A percentile compares a stretch with the other conserved stretches of the same genome.
These are phyloP conservation scores for Pseudonaja textilis DNA, from an alignment of 2,113 vertebrate genomes.

Conservation along the genomic window DNA sequence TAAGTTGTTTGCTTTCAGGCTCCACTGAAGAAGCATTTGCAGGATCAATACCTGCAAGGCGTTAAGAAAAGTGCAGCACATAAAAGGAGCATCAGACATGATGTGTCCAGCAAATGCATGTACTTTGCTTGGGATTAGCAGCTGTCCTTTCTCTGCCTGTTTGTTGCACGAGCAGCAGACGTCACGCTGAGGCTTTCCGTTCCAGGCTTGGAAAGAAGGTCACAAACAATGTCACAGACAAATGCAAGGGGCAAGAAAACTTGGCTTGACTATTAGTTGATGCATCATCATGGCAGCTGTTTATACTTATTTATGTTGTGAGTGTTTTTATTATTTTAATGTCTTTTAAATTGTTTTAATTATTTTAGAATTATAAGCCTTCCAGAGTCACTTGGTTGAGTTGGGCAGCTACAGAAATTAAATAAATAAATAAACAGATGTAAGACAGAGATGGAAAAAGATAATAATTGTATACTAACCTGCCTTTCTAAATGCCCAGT, in stretches of 20 bases:
- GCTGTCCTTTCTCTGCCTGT: background rate
- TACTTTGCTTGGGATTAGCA: conserved; percentile 35
- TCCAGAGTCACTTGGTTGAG: background rate
- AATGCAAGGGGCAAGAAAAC: background rate
- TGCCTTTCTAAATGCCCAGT: background rate
- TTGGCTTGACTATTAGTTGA: background rate
- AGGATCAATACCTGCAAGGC: conserved; percentile 61
- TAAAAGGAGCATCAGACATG: background rate
- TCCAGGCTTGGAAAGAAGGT: background rate
- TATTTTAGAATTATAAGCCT: background rate
- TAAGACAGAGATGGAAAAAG: background rate
- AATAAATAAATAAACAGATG: background rate
- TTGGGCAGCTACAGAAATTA: background rate
- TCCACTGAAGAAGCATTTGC: conserved; percentile 56
- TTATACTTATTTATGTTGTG: background rate
- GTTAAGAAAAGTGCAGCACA: conserved; percentile 30
- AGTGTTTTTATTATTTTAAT: background rate
- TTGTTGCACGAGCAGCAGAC: background rate
- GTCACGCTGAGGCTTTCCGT: accelerated
- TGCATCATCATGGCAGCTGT: background rate
- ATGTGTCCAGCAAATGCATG: conserved; percentile 26
- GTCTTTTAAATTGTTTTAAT: background rate
- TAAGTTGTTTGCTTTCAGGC: conserved; percentile 52
- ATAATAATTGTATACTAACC: background rate
- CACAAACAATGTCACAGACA: background rate